Base-by-base conservation (phyloP, 2,797 vertebrate species). In the Ambastaia sidthimunki region DNA sequence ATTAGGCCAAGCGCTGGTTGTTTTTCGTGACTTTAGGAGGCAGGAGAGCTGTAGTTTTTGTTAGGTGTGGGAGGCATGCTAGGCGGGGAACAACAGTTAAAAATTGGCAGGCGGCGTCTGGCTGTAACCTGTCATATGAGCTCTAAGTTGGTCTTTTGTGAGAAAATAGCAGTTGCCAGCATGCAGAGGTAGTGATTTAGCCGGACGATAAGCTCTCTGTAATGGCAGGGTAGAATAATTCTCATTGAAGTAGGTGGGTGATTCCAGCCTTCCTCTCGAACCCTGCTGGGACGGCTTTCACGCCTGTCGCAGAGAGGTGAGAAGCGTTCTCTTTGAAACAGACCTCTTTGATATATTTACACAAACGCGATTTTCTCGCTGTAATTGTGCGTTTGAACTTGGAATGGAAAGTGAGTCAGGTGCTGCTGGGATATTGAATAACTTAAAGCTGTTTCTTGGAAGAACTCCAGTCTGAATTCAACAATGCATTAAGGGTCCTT, bases 181-280 rank as follows among this genome's bases (percentile, higher is more conserved):
- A 77, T 87, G 93, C 91, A 92, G 94, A 95, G 93, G 93, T 92
- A 87, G 94, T 93, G 95, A 96, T 96, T 97, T 95, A 94, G 92
- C 91, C 89, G 90, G 91, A 94, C 94, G 95, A 95, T 96, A 95
- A 96, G 92, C 95, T 94, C 92, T 91, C 90, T 85, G 92, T 97
- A 96, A 97, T 97, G 93, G 94, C 87, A 95, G 94, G 94, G 94
- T 96, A 93, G 94, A 94, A 93, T 96, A 95, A 96, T 95, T 94
- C 88, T 89, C 89, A 89, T 92, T 92, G 93, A 94, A 93, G 90
- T 90, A 89, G 91, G 90, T 84, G 52, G 82, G 79, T 68, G 88
- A 87, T 83, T 84, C 81, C 70, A 81, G 80, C 82, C 85, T 83
- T 72, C 67, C 74, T 74, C 83, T 79, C 50, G 59, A 73, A 23